Conservation (phyloP, 1,140 invertebrate genomes). For the Triops cancriformis region DNA sequence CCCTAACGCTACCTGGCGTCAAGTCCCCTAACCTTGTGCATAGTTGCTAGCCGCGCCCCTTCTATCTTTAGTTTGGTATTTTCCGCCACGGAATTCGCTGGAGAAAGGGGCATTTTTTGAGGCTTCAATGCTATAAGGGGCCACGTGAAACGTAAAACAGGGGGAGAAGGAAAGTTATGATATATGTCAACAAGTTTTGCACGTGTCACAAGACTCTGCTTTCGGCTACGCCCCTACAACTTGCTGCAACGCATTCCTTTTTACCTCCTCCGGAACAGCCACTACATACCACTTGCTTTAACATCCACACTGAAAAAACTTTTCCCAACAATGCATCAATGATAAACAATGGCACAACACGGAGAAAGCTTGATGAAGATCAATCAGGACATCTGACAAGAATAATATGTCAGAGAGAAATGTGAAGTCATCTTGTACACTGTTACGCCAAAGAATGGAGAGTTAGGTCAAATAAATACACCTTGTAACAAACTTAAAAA, state of each 20-base stretch:
- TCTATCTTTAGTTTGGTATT: not conserved
- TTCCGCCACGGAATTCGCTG: not conserved
- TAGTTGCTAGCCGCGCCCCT: not conserved
- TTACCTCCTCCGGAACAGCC: not conserved
- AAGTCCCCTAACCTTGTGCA: conserved; percentile 9
- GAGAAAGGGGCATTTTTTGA: not conserved
- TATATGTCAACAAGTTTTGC: too few relatives aligned
- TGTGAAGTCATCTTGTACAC: not conserved
- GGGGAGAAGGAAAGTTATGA: too few relatives aligned
- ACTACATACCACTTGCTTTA: not conserved
- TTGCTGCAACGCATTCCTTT: not conserved
- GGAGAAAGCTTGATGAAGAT: not conserved
- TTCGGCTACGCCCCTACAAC: not conserved
- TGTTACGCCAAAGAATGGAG: not conserved
- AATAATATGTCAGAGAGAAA: not conserved
- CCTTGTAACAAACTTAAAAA: too few relatives aligned
- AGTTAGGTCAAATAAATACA: not conserved
- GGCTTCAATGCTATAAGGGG: not conserved
- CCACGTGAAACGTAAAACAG: too few relatives aligned
- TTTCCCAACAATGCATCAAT: conserved; percentile 1
- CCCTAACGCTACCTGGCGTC: not conserved
- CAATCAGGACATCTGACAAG: not conserved
- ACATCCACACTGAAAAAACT: not conserved
- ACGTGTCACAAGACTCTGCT: too few relatives aligned
- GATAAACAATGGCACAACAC: conserved; percentile 9